phyloP scores from a whole-genome alignment of 2,797 vertebrate species.

The Pipistrellus nathusii region DNA sequence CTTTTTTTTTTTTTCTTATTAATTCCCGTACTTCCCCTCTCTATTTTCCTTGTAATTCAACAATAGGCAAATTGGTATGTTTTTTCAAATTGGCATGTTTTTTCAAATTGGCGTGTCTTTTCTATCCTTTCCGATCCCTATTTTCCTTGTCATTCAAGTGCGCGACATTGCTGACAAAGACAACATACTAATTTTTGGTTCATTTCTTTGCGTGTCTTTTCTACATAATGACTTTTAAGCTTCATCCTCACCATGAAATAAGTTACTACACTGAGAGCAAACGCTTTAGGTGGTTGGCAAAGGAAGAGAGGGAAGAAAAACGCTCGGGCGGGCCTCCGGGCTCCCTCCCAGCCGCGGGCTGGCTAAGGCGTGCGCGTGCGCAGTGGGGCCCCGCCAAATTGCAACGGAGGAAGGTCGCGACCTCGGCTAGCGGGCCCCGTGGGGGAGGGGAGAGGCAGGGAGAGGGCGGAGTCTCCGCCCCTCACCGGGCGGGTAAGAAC shows the following conservation, averaged over 20 bases:
- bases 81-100: not conserved
- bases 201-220: not conserved
- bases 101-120: not conserved
- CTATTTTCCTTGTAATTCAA: not conserved
- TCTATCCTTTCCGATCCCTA: not conserved
- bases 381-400: constrained; percentile 86
- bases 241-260: not conserved
- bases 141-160: not conserved
- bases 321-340: rapidly evolving
- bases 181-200: rapidly evolving
- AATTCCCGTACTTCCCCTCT: no score
- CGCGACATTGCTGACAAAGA: rapidly evolving
- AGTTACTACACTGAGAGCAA: not conserved
- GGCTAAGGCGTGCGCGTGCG: rapidly evolving
- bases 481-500: not conserved
- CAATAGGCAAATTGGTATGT: not conserved
- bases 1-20: rapidly evolving
- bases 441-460: not conserved
- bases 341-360: rapidly evolving
- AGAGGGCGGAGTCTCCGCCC: not conserved
- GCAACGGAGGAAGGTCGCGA: constrained; percentile 74
- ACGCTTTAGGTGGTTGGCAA: not conserved
- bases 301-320: no score
- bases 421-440: not conserved
- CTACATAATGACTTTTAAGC: not conserved